phyloP scores from a whole-genome alignment of 2,888 invertebrate genomes.

The Pocota personata region DNA sequence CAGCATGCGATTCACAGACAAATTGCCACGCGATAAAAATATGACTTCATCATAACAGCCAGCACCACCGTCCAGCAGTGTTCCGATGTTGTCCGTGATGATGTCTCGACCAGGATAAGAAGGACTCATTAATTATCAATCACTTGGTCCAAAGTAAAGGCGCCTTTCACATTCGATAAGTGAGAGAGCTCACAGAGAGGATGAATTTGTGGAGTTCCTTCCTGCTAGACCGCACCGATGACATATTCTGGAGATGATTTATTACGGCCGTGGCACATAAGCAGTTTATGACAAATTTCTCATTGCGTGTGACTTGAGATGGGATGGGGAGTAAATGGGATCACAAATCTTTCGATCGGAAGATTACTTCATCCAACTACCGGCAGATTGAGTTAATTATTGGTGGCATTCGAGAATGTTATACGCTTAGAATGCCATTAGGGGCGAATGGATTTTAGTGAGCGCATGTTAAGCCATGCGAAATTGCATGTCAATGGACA shows the following conservation, averaged over 20 bases:
- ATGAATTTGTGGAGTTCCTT: constrained; percentile 43
- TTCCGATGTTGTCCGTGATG: constrained; percentile 47
- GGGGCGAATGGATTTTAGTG: background rate
- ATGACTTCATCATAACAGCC: constrained; percentile 65
- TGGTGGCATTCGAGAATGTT: constrained; percentile 49
- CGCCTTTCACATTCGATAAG: constrained; percentile 47
- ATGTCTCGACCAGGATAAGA: constrained; percentile 63
- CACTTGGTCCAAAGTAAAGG: constrained; percentile 56
- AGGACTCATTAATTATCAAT: constrained; percentile 73
- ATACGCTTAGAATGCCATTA: constrained; percentile 23
- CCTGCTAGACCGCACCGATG: constrained; percentile 55
- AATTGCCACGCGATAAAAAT: constrained; percentile 72
- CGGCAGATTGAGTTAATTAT: constrained; percentile 72
- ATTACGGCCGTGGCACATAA: constrained; percentile 41
- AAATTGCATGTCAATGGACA: constrained; percentile 44
- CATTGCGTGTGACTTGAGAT: constrained; percentile 60
- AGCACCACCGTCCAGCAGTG: background rate
- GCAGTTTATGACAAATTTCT: constrained; percentile 71
- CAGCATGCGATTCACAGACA: constrained; percentile 68
- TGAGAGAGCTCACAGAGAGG: background rate
- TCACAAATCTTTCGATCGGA: constrained; percentile 72
- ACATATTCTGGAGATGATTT: constrained; percentile 64
- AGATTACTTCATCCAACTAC: constrained; percentile 64
- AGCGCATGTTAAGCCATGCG: constrained; percentile 42
- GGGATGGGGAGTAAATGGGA: constrained; percentile 42